A percentile compares a stretch with the other conserved stretches of the same genome.
These are phyloP conservation scores for Epicauta chinensis DNA, from an alignment of 1,140 invertebrate genomes.

Conservation along the genomic window DNA sequence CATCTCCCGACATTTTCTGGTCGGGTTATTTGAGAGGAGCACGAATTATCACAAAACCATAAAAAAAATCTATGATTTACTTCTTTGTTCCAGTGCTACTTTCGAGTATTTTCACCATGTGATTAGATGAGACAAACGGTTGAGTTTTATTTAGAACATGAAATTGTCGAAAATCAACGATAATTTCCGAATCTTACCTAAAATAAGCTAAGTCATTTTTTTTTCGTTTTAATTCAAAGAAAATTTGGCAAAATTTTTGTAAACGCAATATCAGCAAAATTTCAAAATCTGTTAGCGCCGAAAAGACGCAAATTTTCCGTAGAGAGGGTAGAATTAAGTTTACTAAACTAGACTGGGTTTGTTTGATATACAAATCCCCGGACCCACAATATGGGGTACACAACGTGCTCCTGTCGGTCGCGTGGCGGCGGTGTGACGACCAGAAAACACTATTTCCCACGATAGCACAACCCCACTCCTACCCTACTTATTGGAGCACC, in stretches of 20 bases:
- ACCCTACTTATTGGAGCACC: slow-evolving; percentile 16
- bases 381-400: neutral
- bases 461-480: slow-evolving; percentile 13
- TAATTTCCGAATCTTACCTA: slow-evolving; percentile 13
- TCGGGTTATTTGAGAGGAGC: slow-evolving; percentile 23
- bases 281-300: too few relatives aligned
- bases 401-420: slow-evolving; percentile 20
- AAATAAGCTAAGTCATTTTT: slow-evolving; percentile 5
- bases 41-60: slow-evolving; percentile 27
- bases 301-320: too few relatives aligned
- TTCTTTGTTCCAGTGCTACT: slow-evolving; percentile 4
- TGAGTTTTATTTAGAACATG: slow-evolving; percentile 14
- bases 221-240: too few relatives aligned
- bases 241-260: too few relatives aligned
- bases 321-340: too few relatives aligned
- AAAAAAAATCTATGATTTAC: slow-evolving; percentile 10
- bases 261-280: too few relatives aligned
- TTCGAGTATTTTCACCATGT: slow-evolving; percentile 19
- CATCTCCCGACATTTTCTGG: slow-evolving; percentile 61
- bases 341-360: too few relatives aligned
- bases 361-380: too few relatives aligned
- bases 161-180: slow-evolving; percentile 11
- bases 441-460: slow-evolving; percentile 34
- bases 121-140: slow-evolving; percentile 11
- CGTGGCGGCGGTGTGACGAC: slow-evolving; percentile 36